Evolutionary conservation across 2,797 vertebrate species (phyloP), one percentile per base, ranked within the genome.

Genomic region (Myoxocephalus aenaeus): DNA sequence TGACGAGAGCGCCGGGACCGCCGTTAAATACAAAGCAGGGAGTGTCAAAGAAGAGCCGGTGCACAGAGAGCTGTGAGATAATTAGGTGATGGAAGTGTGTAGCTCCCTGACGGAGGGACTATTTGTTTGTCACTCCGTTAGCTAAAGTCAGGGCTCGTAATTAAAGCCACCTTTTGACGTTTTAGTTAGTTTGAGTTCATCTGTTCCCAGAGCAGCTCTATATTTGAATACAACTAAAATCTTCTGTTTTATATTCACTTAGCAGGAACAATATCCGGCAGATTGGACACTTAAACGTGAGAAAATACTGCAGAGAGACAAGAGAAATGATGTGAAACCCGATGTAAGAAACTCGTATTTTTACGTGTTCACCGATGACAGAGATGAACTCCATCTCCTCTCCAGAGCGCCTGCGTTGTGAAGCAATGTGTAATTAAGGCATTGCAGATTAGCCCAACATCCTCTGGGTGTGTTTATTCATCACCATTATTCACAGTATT

Each of bases 351-450:
- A 29, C 29, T 29, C 29, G 4, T 29, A 29, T 29, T 29, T 29
- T 4, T 29, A 29, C 29, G 29, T 32, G 8, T 13, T 42, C 6
- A 14, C 10, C 22, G 51, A 75, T 62, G 27, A 27, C 25, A 34
- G 57, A 56, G 10, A 63, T 42, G 29, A 77, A 61, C 2, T 80
- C 32, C 13, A 34, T 59, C 25, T 72, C 54, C 63, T 77, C 79
- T 80, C 62, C 36, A 70, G 32, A 72, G 68, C 58, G 69, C 14
- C 40, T 65, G 38, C 25, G 71, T 66, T 75, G 57, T 70, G 68
- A 77, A 50, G 18, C 14, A 27, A 27, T 27, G 25, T 27, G 25
- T 68, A 66, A 64, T 75, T 65, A 32, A 22, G 27, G 13, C n/a
- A 7, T n/a, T 18, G 17, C 46, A 74, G 79, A 77, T 79, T 80